phyloP scores from a whole-genome alignment of 2,113 vertebrate species.

The Podilymbus podiceps region DNA sequence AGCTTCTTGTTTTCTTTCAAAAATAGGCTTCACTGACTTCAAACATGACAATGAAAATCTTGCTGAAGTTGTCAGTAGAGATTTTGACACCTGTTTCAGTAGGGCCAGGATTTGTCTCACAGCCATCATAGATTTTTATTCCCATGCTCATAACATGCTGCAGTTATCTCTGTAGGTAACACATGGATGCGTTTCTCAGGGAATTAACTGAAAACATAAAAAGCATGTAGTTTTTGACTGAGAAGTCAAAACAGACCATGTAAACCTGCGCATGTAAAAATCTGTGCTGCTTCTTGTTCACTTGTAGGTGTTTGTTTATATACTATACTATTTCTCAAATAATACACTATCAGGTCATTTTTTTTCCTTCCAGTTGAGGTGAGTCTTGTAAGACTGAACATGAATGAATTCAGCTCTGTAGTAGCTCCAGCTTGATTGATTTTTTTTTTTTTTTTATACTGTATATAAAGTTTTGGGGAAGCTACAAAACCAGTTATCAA shows the following conservation, averaged over 20 bases:
- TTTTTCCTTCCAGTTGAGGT: background rate
- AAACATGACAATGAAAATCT: background rate
- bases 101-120: background rate
- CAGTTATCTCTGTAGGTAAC: background rate
- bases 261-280: background rate
- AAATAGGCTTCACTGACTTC: background rate
- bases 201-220: background rate
- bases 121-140: background rate
- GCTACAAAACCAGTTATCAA: background rate
- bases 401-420: background rate
- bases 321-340: background rate
- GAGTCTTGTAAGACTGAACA: background rate
- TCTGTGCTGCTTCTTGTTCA: background rate
- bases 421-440: background rate
- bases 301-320: background rate
- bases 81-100: background rate
- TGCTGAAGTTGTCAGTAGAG: background rate
- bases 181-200: background rate
- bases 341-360: background rate
- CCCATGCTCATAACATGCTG: fast-evolving
- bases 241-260: background rate
- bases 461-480: background rate
- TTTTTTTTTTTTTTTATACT: background rate
- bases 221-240: background rate
- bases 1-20: background rate